Evolutionary conservation across 2,113 vertebrate species (phyloP).

Genomic region (Nerophis ophidion): DNA sequence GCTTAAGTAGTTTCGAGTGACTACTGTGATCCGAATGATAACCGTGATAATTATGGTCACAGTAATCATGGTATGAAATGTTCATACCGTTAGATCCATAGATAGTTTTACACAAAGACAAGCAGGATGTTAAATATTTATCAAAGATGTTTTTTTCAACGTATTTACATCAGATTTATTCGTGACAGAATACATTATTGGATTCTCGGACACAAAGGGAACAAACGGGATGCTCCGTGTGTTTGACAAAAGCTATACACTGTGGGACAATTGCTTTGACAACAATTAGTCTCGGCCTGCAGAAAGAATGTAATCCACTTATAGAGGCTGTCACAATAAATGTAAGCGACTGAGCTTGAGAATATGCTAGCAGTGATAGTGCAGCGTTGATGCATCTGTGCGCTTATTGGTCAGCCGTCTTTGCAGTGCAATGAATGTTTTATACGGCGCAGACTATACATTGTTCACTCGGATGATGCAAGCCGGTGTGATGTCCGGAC

Average conservation of each 20-base stretch:
- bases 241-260: constrained; percentile 44
- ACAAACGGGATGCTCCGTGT: constrained; percentile 3
- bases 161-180: not conserved
- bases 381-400: not conserved
- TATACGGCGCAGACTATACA: not conserved
- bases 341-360: not conserved
- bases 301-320: constrained; percentile 31
- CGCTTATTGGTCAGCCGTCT: not conserved
- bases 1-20: no score
- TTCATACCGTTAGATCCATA: no score
- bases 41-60: no score
- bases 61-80: no score
- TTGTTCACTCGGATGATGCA: not conserved
- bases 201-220: constrained; percentile 3
- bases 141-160: not conserved
- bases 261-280: constrained; percentile 41
- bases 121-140: no score
- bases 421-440: not conserved
- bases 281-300: constrained; percentile 48
- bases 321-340: constrained; percentile 8
- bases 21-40: no score
- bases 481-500: constrained; percentile 21
- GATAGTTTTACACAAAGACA: no score
- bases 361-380: not conserved
- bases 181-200: not conserved